Conservation (phyloP, 2,797 vertebrate genomes). For the Enteromius thamalakanensis region DNA sequence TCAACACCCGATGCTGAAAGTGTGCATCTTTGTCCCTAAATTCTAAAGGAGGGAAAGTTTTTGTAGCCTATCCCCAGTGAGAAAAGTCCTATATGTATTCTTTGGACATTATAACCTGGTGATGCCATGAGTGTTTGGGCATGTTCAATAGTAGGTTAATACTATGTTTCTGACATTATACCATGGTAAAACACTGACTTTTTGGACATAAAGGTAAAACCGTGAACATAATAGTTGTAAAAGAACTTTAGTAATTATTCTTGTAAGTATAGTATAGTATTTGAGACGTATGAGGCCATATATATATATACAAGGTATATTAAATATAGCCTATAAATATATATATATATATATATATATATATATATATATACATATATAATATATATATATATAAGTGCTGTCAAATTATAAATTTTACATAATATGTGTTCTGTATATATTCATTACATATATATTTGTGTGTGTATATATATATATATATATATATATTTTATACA, state of each 20-base stretch:
- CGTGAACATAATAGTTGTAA: not conserved
- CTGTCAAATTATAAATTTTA: too few relatives aligned
- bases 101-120: not conserved
- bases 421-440: too few relatives aligned
- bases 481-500: too few relatives aligned
- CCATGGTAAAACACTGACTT: not conserved
- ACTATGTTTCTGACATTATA: not conserved
- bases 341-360: too few relatives aligned
- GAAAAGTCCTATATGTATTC: not conserved
- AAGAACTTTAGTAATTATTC: not conserved
- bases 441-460: too few relatives aligned
- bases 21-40: not conserved
- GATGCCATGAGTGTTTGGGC: not conserved
- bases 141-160: not conserved
- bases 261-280: not conserved
- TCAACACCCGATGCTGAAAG: constrained; percentile 15
- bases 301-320: too few relatives aligned
- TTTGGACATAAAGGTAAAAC: not conserved
- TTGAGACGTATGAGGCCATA: not conserved
- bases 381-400: too few relatives aligned
- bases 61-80: not conserved
- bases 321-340: too few relatives aligned
- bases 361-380: too few relatives aligned
- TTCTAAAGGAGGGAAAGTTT: not conserved
- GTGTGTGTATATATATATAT: too few relatives aligned